Evolutionary conservation across 2,797 vertebrate genomes (phyloP).

Genomic region (Apogon hyalosoma): DNA sequence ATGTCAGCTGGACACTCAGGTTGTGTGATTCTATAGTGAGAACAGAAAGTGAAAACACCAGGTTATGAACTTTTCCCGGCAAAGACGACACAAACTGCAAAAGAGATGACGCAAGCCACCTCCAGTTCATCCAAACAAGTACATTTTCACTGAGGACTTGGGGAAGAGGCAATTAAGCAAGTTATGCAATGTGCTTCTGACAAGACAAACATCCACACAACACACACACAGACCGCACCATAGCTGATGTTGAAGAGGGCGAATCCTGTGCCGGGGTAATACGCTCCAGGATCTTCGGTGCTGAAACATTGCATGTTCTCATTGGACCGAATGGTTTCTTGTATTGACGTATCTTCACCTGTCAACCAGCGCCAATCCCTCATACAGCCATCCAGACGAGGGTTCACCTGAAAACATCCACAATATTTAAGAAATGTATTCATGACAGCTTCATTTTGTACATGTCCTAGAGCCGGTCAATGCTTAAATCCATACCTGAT

Average conservation of each 20-base stretch:
- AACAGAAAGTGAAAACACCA: conserved; percentile 25
- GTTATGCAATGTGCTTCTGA: conserved; percentile 6
- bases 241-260: conserved; percentile 91
- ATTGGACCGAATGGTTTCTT: conserved; percentile 89
- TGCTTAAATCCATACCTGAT: conserved; percentile 84
- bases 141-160: conserved; percentile 13
- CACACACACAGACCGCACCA: conserved; percentile 70
- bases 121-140: conserved; percentile 35
- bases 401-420: conserved; percentile 87
- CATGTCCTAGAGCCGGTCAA: conserved; percentile 8
- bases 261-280: conserved; percentile 91
- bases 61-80: conserved; percentile 19
- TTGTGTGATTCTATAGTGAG: conserved; percentile 79
- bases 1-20: conserved; percentile 84
- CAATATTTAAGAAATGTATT: conserved; percentile 16
- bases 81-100: conserved; percentile 15
- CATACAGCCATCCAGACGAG: conserved; percentile 95
- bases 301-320: conserved; percentile 96
- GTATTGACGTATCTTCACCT: conserved; percentile 91
- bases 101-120: neutral
- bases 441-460: neutral
- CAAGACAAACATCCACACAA: neutral
- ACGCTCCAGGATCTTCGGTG: conserved; percentile 87
- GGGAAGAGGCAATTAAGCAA: conserved; percentile 21
- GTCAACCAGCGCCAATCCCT: conserved; percentile 94